Base-by-base conservation (phyloP, 2,113 vertebrate genomes). In the Enhydra lutris region DNA sequence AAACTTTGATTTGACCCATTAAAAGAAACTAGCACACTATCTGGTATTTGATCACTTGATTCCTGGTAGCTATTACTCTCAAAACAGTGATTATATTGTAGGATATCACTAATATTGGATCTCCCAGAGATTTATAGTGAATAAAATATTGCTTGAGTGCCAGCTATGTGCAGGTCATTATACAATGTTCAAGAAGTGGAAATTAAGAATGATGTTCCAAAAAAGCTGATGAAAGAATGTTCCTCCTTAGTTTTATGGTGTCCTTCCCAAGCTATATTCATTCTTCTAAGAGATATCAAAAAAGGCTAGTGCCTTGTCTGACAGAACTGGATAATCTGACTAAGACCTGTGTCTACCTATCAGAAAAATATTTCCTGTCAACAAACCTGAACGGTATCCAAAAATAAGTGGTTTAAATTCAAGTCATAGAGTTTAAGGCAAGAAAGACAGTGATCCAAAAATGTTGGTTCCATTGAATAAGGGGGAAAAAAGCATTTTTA, bases 391-490 rank as follows among this genome's bases (percentile, higher is more conserved):
- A 65, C 31, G 78, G 7, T 45, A 42, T 78, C 57, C 36, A 59
- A 63, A 78, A 67, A 90, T 57, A 84, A 84, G 65, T 20, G 29
- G 31, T 55, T 91, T 85, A 78, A 95, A 91, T 91, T 95, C 69
- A 78, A 29, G 78, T 55, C 57, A 78, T 13, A 84, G 15, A 69
- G 31, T 91, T 91, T 39, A 78, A 91, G 23, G 36, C 11, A 91
- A 95, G 26, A 83, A 90, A 18, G 47, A 78, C 23, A 67, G 31
- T 67, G 71, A 67, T 24, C 50, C 31, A 89, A 85, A 85, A 85
- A 79, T 50, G 50, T 59, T 57, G 18, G 13, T 78, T 84, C 73
- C 36, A 39, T 39, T 91, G 34, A 67, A 85, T 91, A 85, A 84
- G 47, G 50, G 31, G 55, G 55, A 67, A 7, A 83, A 90, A 83